Base-by-base conservation (phyloP, 2,797 vertebrate genomes). In the Poeciliopsis gracilis region DNA sequence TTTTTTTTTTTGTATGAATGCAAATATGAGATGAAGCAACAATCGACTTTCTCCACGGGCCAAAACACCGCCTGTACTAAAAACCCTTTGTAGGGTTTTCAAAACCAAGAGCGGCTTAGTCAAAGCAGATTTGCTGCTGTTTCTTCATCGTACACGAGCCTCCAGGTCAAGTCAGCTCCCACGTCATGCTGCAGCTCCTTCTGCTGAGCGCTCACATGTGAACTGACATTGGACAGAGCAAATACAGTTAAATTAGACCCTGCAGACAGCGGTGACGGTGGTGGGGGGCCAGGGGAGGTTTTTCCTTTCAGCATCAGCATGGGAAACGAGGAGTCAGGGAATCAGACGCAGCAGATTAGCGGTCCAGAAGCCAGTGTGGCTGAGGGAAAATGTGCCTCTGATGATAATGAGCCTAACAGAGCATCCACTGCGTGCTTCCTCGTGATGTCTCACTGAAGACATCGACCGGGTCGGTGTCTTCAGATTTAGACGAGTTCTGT, bases 351-450 rank as follows among this genome's bases (percentile, higher is more conserved):
- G 87, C 81, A 89, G 93, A 92, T 94, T 92, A 93, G 93, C 13
- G 83, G 90, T 86, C 71, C 89, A 86, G 91, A 93, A 92, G 91
- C 91, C 92, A 93, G 86, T 82, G 88, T 36, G 93, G 92, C 89
- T 59, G 81, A 77, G 69, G 72, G 88, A 90, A 90, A 93, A 94
- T 93, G 91, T 82, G 87, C 87, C 89, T 90, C 87, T 92, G 91
- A 93, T 92, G 89, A 94, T 95, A 95, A 95, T 96, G 93, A 91
- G 79, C 93, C 90, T 94, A 95, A 93, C 94, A 88, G 73, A 87
- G 90, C 86, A 81, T 83, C 85, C 78, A 77, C 87, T 59, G 61
- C 84, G 5, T 28, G 81, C 85, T 83, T 81, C 86, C 86, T 81
- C 84, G 45, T 91, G 89, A 94, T 94, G 88, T 86, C 90, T 88